Base-by-base conservation (phyloP, 2,888 invertebrate species). In the Zaprionus obscuricornis region DNA sequence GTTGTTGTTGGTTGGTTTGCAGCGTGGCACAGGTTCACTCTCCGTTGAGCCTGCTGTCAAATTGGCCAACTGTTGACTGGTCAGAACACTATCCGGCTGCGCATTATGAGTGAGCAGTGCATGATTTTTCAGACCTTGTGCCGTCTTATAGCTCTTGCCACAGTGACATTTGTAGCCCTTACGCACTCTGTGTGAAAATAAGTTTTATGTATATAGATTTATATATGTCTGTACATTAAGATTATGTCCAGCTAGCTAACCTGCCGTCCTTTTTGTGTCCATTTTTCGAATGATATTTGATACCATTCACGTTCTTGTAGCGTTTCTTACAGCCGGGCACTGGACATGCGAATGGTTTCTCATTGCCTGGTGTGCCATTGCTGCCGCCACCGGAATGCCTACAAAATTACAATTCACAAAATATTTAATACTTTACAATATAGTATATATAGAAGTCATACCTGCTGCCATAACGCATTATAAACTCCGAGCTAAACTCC, bases 281-380 rank as follows among this genome's bases (percentile, higher is more conserved):
- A 89, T 96, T 95, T 90, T 95, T 95, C 33, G 95, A 95, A 90
- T 96, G 96, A 90, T 96, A 96, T 88, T 96, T 96, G 86, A 96
- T 96, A 52, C 96, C 96, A 90, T 96, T 96, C 54, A 96, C 94
- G 89, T 96, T 96, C 90, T 96, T 96, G 91, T 96, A 96, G 31
- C 95, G 92, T 88, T 96, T 96, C 90, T 95, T 95, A 91, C 96
- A 96, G 37, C 96, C 96, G 42, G 95, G 95, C 58, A 96, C 94
- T 1, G 96, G 95, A 88, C 96, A 96, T 4, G 94, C 94, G 90
- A 95, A 96, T 1, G 96, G 96, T 89, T 95, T 96, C 88, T 95
- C 95, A 68, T 89, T 90, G 64, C 91, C 91, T 46, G 91, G 88
- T 73, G 87, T 88, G 62, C 90, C 90, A 83, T 90, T 92, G 90